Conservation (phyloP, 2,113 vertebrate genomes). For the Pimephales promelas region DNA sequence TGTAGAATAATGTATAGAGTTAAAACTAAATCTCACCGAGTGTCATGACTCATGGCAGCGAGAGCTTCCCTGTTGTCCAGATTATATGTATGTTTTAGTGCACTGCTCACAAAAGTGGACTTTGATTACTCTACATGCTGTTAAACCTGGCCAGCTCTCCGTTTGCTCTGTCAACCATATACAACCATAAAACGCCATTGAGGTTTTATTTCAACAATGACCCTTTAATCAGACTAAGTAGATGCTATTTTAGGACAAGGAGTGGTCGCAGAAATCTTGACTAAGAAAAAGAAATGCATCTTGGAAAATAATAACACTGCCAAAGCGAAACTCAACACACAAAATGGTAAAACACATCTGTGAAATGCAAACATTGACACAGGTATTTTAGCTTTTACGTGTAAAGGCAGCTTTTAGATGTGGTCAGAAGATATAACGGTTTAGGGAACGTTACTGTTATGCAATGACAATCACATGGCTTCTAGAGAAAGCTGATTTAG, state of each 20-base stretch:
- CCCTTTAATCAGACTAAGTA: neutral
- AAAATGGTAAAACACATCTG: neutral
- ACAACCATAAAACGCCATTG: neutral
- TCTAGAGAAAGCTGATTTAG: neutral
- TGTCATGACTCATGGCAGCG: conserved; percentile 30
- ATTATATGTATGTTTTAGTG: neutral
- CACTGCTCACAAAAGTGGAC: conserved; percentile 17
- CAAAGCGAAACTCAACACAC: neutral
- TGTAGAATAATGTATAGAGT: neutral
- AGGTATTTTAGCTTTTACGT: neutral
- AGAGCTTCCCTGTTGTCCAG: neutral
- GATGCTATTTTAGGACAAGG: neutral
- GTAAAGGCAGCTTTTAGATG: neutral
- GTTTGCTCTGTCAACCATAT: conserved; percentile 42
- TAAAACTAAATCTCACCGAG: conserved; percentile 40
- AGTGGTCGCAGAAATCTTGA: neutral
- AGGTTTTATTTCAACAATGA: neutral
- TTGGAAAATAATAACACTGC: neutral
- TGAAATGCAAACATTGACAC: neutral
- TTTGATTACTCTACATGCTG: conserved; percentile 26
- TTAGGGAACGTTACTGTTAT: neutral
- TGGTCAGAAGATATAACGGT: neutral
- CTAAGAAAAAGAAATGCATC: neutral
- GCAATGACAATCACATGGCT: conserved; percentile 17
- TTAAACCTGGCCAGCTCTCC: conserved; percentile 24